phyloP scores from a whole-genome alignment of 2,113 vertebrate species.

The Catharus fuscescens region DNA sequence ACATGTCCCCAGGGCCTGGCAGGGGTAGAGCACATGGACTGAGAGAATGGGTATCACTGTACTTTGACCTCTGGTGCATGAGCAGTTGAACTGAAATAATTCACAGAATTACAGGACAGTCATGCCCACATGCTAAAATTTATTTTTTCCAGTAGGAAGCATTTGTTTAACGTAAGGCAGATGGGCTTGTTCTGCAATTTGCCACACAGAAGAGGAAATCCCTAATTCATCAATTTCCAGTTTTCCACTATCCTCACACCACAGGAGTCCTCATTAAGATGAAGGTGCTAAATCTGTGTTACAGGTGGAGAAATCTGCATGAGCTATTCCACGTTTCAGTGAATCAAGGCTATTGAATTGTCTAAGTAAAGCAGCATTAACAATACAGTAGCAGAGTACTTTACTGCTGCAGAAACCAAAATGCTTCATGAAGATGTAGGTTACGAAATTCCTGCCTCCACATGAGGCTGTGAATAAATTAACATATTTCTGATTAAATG shows the following conservation, averaged over 20 bases:
- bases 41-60: background rate
- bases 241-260: background rate
- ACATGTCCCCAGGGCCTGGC: background rate
- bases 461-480: background rate
- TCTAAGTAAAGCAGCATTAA: conserved; percentile 2
- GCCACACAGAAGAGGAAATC: background rate
- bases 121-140: background rate
- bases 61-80: background rate
- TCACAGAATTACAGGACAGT: background rate
- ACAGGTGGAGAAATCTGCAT: background rate
- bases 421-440: background rate
- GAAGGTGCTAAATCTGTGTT: background rate
- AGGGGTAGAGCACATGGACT: background rate
- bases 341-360: background rate
- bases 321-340: background rate
- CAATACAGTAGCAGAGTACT: background rate
- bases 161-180: background rate
- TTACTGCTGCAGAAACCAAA: background rate
- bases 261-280: background rate
- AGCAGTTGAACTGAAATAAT: background rate
- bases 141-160: background rate
- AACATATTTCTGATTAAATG: background rate
- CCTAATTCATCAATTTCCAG: background rate
- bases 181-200: background rate
- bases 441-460: background rate